A percentile compares a stretch with the other conserved stretches of the same genome.
Evolutionary conservation across 2,113 vertebrate species (phyloP).

Genomic region (Irena cyanogastra): DNA sequence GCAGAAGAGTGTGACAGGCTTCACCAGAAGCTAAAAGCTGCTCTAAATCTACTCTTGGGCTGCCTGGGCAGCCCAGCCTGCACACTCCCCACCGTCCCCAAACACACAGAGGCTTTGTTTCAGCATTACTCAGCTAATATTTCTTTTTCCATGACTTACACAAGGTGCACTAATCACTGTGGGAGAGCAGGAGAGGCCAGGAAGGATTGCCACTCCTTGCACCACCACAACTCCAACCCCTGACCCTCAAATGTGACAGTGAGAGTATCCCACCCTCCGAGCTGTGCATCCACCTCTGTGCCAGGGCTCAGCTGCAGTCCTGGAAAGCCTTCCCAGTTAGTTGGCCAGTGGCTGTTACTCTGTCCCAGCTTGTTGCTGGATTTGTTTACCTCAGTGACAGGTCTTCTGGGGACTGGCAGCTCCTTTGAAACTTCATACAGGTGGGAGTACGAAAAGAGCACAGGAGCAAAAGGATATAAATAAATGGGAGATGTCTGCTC

Average conservation of each 20-base stretch:
- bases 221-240: accelerated
- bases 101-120: neutral
- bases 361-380: neutral
- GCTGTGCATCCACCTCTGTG: accelerated
- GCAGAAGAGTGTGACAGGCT: neutral
- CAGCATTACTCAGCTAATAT: neutral
- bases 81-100: accelerated
- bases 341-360: neutral
- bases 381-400: neutral
- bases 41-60: neutral
- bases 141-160: neutral
- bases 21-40: neutral
- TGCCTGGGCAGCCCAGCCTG: neutral
- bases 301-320: neutral
- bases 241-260: accelerated
- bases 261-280: accelerated
- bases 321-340: neutral
- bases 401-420: neutral
- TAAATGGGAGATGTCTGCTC: neutral
- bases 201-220: neutral
- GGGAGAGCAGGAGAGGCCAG: neutral
- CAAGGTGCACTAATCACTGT: neutral
- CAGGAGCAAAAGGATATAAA: neutral
- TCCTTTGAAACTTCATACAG: neutral
- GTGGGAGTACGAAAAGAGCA: neutral